phyloP scores from a whole-genome alignment of 1,140 invertebrate genomes.

The Gonatopus flavifemur region DNA sequence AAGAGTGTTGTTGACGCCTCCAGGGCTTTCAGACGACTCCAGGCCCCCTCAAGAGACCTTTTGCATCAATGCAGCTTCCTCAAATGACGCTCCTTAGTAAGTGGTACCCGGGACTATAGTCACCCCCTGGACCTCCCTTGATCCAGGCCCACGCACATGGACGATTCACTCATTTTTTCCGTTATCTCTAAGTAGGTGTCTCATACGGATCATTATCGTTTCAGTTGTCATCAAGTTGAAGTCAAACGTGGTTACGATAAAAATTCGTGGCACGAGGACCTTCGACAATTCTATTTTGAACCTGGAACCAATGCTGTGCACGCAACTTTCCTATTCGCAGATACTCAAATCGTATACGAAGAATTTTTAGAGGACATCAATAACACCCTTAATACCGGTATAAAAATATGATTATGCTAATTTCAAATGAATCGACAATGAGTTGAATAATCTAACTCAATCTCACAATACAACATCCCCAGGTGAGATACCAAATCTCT shows the following conservation, averaged over 20 bases:
- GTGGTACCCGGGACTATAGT: no score
- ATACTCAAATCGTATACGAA: conserved; percentile 89
- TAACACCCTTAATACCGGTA: conserved; percentile 85
- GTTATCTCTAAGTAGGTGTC: not conserved
- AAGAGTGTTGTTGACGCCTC: no score
- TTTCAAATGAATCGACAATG: not conserved
- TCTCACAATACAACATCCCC: conserved; percentile 2
- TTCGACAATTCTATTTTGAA: conserved; percentile 70
- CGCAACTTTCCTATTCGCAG: conserved; percentile 85
- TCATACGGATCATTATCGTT: no score
- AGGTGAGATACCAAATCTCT: conserved; percentile 84
- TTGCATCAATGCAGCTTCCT: no score
- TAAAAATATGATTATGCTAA: not conserved
- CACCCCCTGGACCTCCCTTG: no score
- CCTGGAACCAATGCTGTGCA: conserved; percentile 74
- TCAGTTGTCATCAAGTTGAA: conserved; percentile 83
- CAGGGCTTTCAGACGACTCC: no score
- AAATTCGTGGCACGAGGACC: conserved; percentile 75
- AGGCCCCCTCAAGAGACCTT: no score
- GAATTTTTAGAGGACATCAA: conserved; percentile 92
- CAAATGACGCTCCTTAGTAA: no score
- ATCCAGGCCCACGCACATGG: no score
- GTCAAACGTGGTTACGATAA: conserved; percentile 81
- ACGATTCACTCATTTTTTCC: not conserved
- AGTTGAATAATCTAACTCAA: not conserved